Evolutionary conservation across 2,888 invertebrate species (phyloP).

Genomic region (Helleia helle): DNA sequence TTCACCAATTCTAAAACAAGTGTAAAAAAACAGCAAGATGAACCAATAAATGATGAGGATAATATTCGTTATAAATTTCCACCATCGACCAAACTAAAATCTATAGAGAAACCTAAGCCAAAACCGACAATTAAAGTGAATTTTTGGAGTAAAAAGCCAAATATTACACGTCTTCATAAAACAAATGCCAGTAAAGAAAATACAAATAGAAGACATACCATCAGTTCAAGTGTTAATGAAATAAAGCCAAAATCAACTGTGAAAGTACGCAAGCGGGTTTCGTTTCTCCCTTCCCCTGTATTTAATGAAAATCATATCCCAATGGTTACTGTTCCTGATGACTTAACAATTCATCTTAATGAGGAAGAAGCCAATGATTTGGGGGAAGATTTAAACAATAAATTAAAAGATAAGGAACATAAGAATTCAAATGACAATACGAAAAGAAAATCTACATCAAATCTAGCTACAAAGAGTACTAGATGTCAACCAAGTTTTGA

Average conservation of each 20-base stretch:
- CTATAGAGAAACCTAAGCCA: conserved; percentile 43
- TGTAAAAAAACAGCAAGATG: conserved; percentile 28
- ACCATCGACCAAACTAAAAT: conserved; percentile 33
- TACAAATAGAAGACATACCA: conserved; percentile 44
- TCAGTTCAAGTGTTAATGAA: conserved; percentile 30
- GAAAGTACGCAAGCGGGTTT: conserved; percentile 57
- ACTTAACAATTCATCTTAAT: conserved; percentile 64
- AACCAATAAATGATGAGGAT: conserved; percentile 40
- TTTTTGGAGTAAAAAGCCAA: conserved; percentile 59
- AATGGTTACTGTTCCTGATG: conserved; percentile 67
- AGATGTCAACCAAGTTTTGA: conserved; percentile 43
- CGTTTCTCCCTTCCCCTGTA: conserved; percentile 57
- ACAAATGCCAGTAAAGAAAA: conserved; percentile 30
- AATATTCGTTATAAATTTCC: conserved; percentile 53
- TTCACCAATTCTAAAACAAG: conserved; percentile 32
- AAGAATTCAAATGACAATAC: conserved; percentile 27
- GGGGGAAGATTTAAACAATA: conserved; percentile 48
- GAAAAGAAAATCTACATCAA: conserved; percentile 37
- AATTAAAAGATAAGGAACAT: conserved; percentile 22
- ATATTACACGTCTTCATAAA: conserved; percentile 36
- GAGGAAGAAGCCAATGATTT: conserved; percentile 61
- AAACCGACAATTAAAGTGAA: conserved; percentile 63
- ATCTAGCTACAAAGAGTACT: conserved; percentile 30
- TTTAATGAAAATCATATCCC: conserved; percentile 62
- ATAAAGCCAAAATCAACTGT: conserved; percentile 42